A percentile compares a stretch with the other conserved stretches of the same genome.
These are phyloP conservation scores for Orestias chungarensis DNA, from an alignment of 2,797 vertebrate species.

Conservation along the genomic window DNA sequence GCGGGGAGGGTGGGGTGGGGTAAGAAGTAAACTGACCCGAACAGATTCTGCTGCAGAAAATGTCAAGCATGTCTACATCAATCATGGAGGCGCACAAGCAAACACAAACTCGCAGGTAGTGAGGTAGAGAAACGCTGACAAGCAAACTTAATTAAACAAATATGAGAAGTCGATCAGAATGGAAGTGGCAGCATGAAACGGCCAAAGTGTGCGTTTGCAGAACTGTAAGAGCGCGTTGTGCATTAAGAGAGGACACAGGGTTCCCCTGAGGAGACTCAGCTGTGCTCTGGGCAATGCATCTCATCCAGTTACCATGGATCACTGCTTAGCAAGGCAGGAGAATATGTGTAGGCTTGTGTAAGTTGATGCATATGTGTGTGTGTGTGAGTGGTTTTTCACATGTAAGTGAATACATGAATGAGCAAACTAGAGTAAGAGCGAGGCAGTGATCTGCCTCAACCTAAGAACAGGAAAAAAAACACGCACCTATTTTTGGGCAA, in stretches of 20 bases:
- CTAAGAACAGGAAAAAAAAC: slow-evolving; percentile 46
- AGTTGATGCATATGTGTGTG: slow-evolving; percentile 27
- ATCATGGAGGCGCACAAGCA: slow-evolving; percentile 53
- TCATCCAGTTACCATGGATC: slow-evolving; percentile 83
- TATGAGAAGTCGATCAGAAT: slow-evolving; percentile 48
- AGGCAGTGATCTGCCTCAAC: slow-evolving; percentile 72
- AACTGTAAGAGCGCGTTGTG: slow-evolving; percentile 54
- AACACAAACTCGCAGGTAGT: slow-evolving; percentile 31
- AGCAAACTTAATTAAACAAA: slow-evolving; percentile 39
- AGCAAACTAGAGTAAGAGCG: slow-evolving; percentile 65
- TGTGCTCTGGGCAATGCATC: slow-evolving; percentile 79
- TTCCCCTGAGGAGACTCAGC: slow-evolving; percentile 83
- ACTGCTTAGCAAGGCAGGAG: slow-evolving; percentile 71
- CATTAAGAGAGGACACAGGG: slow-evolving; percentile 66
- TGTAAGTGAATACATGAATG: slow-evolving; percentile 48
- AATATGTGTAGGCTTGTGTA: slow-evolving; percentile 55
- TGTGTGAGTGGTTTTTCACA: slow-evolving; percentile 35
- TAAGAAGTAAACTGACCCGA: slow-evolving; percentile 74
- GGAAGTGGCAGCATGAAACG: slow-evolving; percentile 27
- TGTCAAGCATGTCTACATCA: slow-evolving; percentile 70
- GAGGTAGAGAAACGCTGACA: slow-evolving; percentile 21
- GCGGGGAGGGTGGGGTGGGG: slow-evolving; percentile 51
- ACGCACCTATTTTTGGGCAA: slow-evolving; percentile 49
- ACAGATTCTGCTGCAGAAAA: slow-evolving; percentile 72
- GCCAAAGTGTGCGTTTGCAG: slow-evolving; percentile 21